Conservation (phyloP, 2,113 vertebrate species). For the Cyanoderma ruficeps region DNA sequence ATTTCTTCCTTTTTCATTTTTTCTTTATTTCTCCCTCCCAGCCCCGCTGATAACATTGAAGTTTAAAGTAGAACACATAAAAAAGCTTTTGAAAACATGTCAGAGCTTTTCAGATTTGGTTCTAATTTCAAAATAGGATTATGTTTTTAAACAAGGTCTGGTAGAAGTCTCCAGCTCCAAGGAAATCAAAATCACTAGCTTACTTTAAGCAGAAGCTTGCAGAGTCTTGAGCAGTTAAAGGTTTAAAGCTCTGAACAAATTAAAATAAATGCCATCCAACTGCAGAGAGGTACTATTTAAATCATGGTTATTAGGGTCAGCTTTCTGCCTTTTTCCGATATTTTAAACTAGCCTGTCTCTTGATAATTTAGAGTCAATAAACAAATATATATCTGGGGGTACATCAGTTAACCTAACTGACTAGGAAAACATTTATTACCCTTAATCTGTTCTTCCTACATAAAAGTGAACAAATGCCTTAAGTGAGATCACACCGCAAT, state of each 20-base stretch:
- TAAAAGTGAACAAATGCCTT: not conserved
- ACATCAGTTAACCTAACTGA: not conserved
- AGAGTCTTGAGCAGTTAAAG: not conserved
- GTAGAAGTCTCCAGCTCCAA: not conserved
- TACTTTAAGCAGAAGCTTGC: not conserved
- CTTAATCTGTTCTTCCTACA: not conserved
- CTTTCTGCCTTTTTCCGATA: not conserved
- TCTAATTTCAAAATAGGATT: not conserved
- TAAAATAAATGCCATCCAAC: not conserved
- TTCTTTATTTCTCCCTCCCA: not conserved
- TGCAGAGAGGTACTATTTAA: not conserved
- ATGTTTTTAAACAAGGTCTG: not conserved
- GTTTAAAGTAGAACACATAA: not conserved
- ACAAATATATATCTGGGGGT: not conserved
- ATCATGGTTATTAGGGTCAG: not conserved
- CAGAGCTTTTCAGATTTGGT: not conserved
- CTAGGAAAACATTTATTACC: not conserved
- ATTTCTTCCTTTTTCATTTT: not conserved
- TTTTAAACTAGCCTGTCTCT: not conserved
- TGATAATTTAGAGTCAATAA: not conserved
- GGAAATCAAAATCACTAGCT: not conserved
- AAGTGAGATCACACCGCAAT: not conserved
- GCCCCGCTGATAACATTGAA: not conserved
- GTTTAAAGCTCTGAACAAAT: not conserved
- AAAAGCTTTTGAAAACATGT: not conserved